Evolutionary conservation across 2,113 vertebrate species (phyloP), one percentile per base, ranked within the genome.

Genomic region (Rhipidura dahli): DNA sequence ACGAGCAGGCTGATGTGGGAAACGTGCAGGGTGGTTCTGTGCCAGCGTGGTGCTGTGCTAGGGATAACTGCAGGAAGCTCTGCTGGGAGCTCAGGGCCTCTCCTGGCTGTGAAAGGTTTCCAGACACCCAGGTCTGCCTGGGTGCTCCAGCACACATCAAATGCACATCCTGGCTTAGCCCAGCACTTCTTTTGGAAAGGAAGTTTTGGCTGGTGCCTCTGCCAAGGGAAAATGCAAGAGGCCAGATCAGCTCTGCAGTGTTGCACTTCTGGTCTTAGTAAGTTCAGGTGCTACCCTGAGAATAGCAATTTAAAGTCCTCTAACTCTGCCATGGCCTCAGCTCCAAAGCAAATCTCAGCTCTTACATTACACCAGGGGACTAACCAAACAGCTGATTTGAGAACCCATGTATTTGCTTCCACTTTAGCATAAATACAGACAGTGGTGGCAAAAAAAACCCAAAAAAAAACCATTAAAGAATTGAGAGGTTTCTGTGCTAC

Each of bases 261-360:
- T 53, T 92, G 91, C 33, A 44, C 53, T 87, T 83, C 66, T 81
- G 27, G 22, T 60, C 91, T 83, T 69, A 59, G 2, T 21, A 76
- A 88, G 45, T 89, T 90, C 84, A 87, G 92, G 80, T 69, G 66
- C 44, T 80, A 56, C 39, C 64, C 80, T 87, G 92, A 95, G 97
- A 96, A 91, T 27, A 82, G 19, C 44, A 45, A 26, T 78, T 63
- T 27, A 66, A 93, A 90, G 33, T 44, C 60, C 49, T 50, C 44
- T 64, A 63, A 51, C 9, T 93, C 78, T 88, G 68, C 63, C 28
- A 42, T 2, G 3, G 59, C 66, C 78, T 44, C 71, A 73, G 63
- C 79, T 93, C 68, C 88, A 60, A 60, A 83, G 64, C 54, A 54
- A 71, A 88, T 75, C 31, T 93, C 83, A 86, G 94, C 68, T 93